Evolutionary conservation across 2,113 vertebrate species (phyloP), one percentile per base, ranked within the genome.

Genomic region (Myiagra hebetior): DNA sequence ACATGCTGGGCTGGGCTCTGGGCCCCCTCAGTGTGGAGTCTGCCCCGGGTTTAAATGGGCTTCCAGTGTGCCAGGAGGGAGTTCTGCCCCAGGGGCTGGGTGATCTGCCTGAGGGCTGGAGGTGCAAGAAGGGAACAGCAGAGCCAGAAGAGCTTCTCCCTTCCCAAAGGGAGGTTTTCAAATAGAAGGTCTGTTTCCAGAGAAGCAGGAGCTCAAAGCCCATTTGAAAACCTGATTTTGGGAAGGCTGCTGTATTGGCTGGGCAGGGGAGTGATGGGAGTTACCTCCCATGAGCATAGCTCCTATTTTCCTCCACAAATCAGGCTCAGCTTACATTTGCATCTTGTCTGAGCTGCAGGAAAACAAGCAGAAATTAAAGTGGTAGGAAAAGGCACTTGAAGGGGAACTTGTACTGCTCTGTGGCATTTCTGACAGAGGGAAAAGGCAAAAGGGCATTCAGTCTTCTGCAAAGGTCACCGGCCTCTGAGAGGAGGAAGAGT

Each of bases 381-480:
- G 4, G 47, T 80, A 60, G 74, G 30, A 75, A 70, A 41, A 76
- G 56, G 33, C 28, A 22, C 30, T 47, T 42, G n/a, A 79, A 89
- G 23, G 28, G 57, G 28, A 83, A 57, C 52, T 67, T 0, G 0
- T 52, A 13, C 33, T 2, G 1, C 22, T 37, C 26, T 2, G 3
- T 28, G 49, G 77, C 50, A 65, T 80, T 77, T 69, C 67, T 76
- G 47, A 76, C 30, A 85, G 67, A 62, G 15, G 24, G 27, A 60
- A 72, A 91, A 68, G 55, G 47, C 44, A 59, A 0, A 2, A 30
- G 56, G 47, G 27, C 23, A 20, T 62, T 76, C 12, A 23, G 37
- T 47, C 49, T 82, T 80, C 63, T 59, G 63, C 30, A 88, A 77
- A 83, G 46, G 53, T 60, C 64, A 72, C 49, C 55, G 41, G 13